These are phyloP conservation scores for Pasiphila rectangulata DNA, from an alignment of 2,888 invertebrate species.

Conservation along the genomic window DNA sequence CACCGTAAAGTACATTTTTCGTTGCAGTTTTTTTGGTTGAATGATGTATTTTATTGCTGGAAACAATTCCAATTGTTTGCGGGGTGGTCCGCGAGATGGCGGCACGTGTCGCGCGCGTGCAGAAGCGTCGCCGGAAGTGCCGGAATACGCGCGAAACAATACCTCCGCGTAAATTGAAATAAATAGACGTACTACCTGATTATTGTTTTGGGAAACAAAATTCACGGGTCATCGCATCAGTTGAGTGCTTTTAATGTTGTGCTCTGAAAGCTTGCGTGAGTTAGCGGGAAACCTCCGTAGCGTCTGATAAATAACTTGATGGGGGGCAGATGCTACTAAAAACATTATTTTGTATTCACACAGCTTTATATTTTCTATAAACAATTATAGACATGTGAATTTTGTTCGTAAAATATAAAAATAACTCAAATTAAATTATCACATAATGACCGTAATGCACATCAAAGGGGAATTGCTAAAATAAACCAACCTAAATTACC, in stretches of 20 bases:
- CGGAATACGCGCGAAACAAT: slow-evolving; percentile 71
- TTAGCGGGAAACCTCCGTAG: neutral
- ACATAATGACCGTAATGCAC: no score
- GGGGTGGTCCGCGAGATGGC: slow-evolving; percentile 75
- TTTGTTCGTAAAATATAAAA: no score
- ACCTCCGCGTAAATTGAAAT: slow-evolving; percentile 77
- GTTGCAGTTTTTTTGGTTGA: neutral
- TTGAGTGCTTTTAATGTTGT: slow-evolving; percentile 17
- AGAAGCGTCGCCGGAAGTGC: slow-evolving; percentile 70
- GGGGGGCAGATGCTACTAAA: no score
- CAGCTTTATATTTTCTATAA: neutral
- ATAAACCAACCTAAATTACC: no score
- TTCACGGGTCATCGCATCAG: slow-evolving; percentile 45
- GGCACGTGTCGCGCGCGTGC: slow-evolving; percentile 75
- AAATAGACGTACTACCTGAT: slow-evolving; percentile 65
- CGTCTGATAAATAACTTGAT: no score
- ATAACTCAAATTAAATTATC: no score
- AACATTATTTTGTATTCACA: no score
- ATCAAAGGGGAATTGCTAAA: no score
- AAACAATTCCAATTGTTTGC: slow-evolving; percentile 61
- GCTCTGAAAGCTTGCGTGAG: neutral
- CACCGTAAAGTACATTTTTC: slow-evolving; percentile 31
- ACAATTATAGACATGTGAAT: no score
- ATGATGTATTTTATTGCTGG: slow-evolving; percentile 45
- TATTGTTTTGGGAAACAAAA: slow-evolving; percentile 58